Base-by-base conservation (phyloP, 2,888 invertebrate genomes). In the Venusia cambrica region DNA sequence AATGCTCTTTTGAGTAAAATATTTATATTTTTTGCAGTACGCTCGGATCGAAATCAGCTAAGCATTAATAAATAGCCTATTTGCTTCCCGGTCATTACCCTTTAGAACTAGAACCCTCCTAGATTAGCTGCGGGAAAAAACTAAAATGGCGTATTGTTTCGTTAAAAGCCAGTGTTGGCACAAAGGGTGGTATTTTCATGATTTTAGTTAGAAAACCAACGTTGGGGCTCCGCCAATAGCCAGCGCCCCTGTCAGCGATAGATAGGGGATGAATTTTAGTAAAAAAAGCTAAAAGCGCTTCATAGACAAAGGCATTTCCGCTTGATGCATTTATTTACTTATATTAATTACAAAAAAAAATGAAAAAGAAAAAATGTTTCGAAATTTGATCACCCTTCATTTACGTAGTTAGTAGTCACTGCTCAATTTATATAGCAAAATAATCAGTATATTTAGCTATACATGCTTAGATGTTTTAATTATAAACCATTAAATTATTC, bases 101-200 rank as follows among this genome's bases (percentile, higher is more conserved):
- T 57, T 20, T 48, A 51, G 54, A 55, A 58, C 62, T 64, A 62
- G 70, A 62, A 60, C 73, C 70, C 70, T 63, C 66, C 62, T 68
- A 73, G 76, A 79, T 80, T 76, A 79, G 70, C 70, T 62, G 45
- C 54, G 60, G 67, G 61, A 68, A 69, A 70, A 71, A 69, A 61
- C 64, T 63, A 74, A 78, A 80, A 79, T 78, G 72, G 70, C 71
- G 72, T 51, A 73, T 77, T 78, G 77, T 79, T 75, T 69, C 69
- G 69, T 62, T 70, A 63, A 62, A 72, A 69, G 67, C 69, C 62
- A 63, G 57, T 73, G 70, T 69, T 69, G 62, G 67, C 64, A 77
- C 70, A 77, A 78, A 79, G 78, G 79, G 79, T 71, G 63, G 67
- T 52, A 57, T 65, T 70, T 69, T 66, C 73, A 68, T 67, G 73